Evolutionary conservation across 2,113 vertebrate species (phyloP).

Genomic region (Apeltes quadracus): DNA sequence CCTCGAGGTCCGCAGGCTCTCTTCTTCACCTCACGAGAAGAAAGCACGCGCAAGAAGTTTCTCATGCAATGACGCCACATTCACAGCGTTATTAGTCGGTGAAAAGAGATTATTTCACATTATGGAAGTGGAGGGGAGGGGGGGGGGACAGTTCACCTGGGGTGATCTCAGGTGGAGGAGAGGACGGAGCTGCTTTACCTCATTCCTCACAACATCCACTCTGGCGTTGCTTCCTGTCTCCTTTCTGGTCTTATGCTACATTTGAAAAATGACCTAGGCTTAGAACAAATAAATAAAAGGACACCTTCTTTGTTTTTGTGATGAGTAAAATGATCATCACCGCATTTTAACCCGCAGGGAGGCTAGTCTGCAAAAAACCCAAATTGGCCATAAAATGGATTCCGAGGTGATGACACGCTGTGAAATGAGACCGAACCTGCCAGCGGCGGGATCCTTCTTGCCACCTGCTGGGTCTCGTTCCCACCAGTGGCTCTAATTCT

Average conservation of each 20-base stretch:
- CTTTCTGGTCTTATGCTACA: neutral
- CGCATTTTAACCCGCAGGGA: neutral
- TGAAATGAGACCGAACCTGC: conserved; percentile 40
- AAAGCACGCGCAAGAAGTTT: conserved; percentile 5
- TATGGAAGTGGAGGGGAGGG: neutral
- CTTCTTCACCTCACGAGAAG: neutral
- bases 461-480: conserved; percentile 59
- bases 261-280: neutral
- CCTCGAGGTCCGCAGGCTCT: conserved; percentile 36
- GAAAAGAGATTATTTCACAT: neutral
- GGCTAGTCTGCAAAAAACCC: conserved; percentile 19
- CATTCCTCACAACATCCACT: conserved; percentile 6
- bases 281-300: neutral
- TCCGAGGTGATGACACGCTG: conserved; percentile 28
- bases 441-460: conserved; percentile 18
- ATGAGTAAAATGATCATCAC: too few species aligned
- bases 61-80: neutral
- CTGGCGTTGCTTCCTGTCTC: neutral
- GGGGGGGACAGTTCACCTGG: neutral
- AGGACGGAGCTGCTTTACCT: conserved; percentile 1
- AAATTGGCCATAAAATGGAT: conserved; percentile 34
- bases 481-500: conserved; percentile 35
- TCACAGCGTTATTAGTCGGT: neutral
- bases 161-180: conserved; percentile 1
- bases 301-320: neutral